A percentile compares a stretch with the other conserved stretches of the same genome.
Conservation (phyloP, 2,888 invertebrate genomes). For the Conus canariensis region DNA sequence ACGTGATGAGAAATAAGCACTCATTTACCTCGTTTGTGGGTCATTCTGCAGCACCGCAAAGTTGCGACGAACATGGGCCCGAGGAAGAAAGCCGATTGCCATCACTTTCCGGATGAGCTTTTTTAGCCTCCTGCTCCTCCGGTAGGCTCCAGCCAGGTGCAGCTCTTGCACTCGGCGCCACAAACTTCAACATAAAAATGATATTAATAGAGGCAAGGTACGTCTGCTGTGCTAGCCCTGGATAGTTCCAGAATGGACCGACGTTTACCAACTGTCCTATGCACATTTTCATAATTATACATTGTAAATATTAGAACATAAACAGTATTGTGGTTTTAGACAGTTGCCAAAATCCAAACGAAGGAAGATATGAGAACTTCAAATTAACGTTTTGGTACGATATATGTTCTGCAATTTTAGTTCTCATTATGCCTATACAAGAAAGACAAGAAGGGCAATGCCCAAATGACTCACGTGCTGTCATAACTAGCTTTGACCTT, state of each 20-base stretch:
- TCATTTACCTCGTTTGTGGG: slow-evolving; percentile 18
- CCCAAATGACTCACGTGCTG: slow-evolving; percentile 6
- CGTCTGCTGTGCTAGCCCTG: neutral
- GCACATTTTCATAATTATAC: too few species aligned
- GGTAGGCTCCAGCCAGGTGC: slow-evolving; percentile 18
- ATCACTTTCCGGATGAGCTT: slow-evolving; percentile 12
- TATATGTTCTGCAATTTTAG: neutral
- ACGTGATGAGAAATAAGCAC: neutral
- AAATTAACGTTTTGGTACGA: neutral
- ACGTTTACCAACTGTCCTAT: too few species aligned
- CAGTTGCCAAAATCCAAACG: slow-evolving; percentile 9
- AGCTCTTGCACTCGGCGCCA: slow-evolving; percentile 18
- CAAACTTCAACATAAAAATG: slow-evolving; percentile 9
- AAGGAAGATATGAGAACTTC: neutral
- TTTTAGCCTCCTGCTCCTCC: slow-evolving; percentile 13
- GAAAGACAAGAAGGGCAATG: slow-evolving; percentile 13
- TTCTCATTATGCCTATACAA: too few species aligned
- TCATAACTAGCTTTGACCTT: slow-evolving; percentile 9
- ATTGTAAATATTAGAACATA: neutral
- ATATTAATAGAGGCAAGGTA: neutral
- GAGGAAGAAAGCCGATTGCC: slow-evolving; percentile 18
- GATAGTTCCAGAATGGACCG: neutral
- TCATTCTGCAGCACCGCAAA: slow-evolving; percentile 10
- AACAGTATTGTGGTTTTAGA: slow-evolving; percentile 9
- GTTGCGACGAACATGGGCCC: slow-evolving; percentile 18